Evolutionary conservation across 1,140 invertebrate species (phyloP), one percentile per base, ranked within the genome.

Genomic region (Sycophaga agraensis): DNA sequence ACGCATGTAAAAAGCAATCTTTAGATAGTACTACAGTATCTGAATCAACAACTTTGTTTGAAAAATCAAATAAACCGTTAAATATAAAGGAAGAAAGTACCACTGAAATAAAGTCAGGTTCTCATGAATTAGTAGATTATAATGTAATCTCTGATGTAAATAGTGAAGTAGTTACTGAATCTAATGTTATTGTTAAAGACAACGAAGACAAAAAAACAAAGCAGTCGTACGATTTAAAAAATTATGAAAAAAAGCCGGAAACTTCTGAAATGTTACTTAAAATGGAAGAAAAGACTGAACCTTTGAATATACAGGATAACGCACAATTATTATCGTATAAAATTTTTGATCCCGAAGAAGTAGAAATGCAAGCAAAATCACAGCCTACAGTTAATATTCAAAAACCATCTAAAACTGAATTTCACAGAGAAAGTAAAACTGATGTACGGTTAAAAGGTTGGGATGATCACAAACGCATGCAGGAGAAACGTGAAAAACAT

Each of bases 401-500:
- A 34, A 46, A 63, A 37, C 19, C 39, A 2, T 4, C 35, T 6
- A 46, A 46, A 54, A 31, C 45, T 22, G 60, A 66, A 51, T 21
- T 48, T 31, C 42, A 40, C 24, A 37, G 17, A 14, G 62, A 71
- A 49, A 35, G 53, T 60, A 68, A 67, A 59, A 14, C 40, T 17
- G 69, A 71, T 40, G 54, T 63, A 7, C 61, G 68, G 46, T 53
- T 55, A 28, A 71, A 70, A 66, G 61, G 58, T 35, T 57, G 63
- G 51, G 66, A 67, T 7, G 67, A 69, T 26, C 66, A 57, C 39
- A 59, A 49, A 35, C 50, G 48, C 17, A 50, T 50, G 26, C 24
- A 31, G 4, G 69, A 72, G 2, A 69, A 66, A 21, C 53, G 63
- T 2, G 70, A 73, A 16, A 70, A 68, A 61, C 64, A 60, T n/a